Percentiles rank a stretch among this genome's conserved stretches.
phyloP scores from a whole-genome alignment of 2,888 invertebrate species.

The Zhuqinia jingwanae region DNA sequence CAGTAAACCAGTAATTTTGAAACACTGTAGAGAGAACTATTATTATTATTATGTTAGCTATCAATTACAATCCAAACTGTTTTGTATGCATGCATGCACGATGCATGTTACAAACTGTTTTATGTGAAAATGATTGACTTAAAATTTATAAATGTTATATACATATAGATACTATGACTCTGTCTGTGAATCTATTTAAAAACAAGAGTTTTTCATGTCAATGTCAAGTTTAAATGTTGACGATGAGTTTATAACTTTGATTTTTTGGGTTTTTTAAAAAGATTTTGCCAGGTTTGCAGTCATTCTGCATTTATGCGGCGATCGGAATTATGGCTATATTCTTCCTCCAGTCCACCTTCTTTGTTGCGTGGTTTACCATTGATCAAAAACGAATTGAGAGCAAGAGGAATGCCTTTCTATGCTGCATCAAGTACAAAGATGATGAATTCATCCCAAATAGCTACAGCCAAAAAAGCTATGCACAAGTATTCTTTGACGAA shows the following conservation, averaged over 20 bases:
- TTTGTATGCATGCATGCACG: no score
- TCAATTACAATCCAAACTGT: no score
- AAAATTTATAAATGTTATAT: no score
- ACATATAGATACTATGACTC: no score
- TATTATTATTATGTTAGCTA: no score
- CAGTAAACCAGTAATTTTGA: no score
- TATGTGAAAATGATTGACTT: no score
- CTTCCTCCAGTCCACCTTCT: slow-evolving; percentile 89
- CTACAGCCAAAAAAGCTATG: slow-evolving; percentile 83
- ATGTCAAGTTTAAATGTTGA: no score
- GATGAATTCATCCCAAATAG: slow-evolving; percentile 83
- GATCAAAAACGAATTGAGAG: slow-evolving; percentile 86
- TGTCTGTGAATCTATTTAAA: not conserved
- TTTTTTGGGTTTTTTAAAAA: slow-evolving; percentile 79
- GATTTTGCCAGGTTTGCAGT: slow-evolving; percentile 89
- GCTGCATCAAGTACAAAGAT: slow-evolving; percentile 85
- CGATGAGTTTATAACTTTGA: not conserved
- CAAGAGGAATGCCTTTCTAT: slow-evolving; percentile 85
- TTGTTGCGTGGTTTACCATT: slow-evolving; percentile 89
- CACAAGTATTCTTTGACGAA: slow-evolving; percentile 84
- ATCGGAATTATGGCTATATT: slow-evolving; percentile 89
- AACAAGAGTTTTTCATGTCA: no score
- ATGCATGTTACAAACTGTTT: no score
- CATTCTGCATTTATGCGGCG: slow-evolving; percentile 91
- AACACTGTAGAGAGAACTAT: no score